Conservation (phyloP, 1,140 invertebrate species). For the Cotesia typhae region DNA sequence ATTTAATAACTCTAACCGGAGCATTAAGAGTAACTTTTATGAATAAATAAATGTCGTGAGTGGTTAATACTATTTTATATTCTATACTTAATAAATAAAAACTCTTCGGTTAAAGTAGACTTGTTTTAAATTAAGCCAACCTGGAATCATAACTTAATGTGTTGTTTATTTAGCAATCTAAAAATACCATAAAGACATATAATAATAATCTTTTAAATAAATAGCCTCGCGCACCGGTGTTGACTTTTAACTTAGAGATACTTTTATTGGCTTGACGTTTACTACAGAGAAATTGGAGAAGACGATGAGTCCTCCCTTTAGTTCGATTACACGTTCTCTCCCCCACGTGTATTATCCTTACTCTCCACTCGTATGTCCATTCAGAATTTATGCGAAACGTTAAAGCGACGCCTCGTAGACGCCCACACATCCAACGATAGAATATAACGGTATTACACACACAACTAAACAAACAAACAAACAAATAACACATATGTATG, state of each 20-base stretch:
- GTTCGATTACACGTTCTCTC: slow-evolving; percentile 25
- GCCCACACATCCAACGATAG: slow-evolving; percentile 50
- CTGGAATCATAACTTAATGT: too few relatives aligned
- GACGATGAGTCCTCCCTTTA: slow-evolving; percentile 36
- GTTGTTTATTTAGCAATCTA: too few relatives aligned
- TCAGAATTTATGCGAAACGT: slow-evolving; percentile 57
- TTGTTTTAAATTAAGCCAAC: too few relatives aligned
- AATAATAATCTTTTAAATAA: slow-evolving; percentile 17
- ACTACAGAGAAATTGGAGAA: slow-evolving; percentile 57
- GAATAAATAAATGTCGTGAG: neutral
- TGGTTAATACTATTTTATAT: too few relatives aligned
- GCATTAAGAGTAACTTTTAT: neutral
- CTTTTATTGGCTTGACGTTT: slow-evolving; percentile 56
- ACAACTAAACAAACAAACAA: neutral
- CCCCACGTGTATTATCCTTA: slow-evolving; percentile 23
- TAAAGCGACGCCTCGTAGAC: slow-evolving; percentile 57
- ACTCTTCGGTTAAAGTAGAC: too few relatives aligned
- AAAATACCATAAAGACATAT: neutral
- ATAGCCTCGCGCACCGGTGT: slow-evolving; percentile 25
- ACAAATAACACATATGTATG: too few relatives aligned
- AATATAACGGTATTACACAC: slow-evolving; percentile 38
- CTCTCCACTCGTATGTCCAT: slow-evolving; percentile 30
- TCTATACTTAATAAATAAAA: too few relatives aligned
- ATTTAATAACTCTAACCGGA: too few relatives aligned
- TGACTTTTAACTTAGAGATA: slow-evolving; percentile 46